phyloP scores from a whole-genome alignment of 2,113 vertebrate species.

The Butastur rufipennis region DNA sequence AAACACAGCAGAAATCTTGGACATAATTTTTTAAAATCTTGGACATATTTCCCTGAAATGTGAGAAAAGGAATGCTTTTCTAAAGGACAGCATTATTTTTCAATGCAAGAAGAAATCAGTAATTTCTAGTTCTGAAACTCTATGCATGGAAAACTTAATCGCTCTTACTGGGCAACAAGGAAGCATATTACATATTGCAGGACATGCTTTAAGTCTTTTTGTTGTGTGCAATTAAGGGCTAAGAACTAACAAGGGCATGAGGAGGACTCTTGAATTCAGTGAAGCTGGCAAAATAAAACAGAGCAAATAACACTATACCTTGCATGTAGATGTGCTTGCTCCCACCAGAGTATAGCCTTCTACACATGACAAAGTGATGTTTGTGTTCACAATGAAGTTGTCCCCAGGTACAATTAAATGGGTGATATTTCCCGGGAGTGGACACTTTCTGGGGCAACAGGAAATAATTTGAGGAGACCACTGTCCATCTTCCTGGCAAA shows the following conservation, averaged over 20 bases:
- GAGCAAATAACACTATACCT: slow-evolving; percentile 69
- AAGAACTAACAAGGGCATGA: neutral
- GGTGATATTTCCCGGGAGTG: slow-evolving; percentile 75
- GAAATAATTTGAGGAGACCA: slow-evolving; percentile 85
- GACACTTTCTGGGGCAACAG: slow-evolving; percentile 82
- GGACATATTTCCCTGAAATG: neutral
- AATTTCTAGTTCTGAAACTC: neutral
- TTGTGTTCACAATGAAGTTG: slow-evolving; percentile 80
- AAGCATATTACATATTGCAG: neutral
- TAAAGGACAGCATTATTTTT: neutral
- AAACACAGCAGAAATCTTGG: neutral
- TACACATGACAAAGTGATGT: slow-evolving; percentile 80
- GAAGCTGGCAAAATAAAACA: neutral
- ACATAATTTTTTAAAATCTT: neutral
- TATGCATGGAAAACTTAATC: neutral
- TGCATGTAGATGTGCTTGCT: slow-evolving; percentile 78
- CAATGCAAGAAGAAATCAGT: neutral
- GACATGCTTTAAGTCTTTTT: neutral
- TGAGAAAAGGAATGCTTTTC: neutral
- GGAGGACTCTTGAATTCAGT: neutral
- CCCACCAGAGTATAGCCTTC: slow-evolving; percentile 84
- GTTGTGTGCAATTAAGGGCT: neutral
- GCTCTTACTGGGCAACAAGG: neutral
- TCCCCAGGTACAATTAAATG: slow-evolving; percentile 71
- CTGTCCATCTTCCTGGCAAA: slow-evolving; percentile 84